These are phyloP conservation scores for Gasterosteus nipponicus DNA, from an alignment of 2,113 vertebrate genomes.

Conservation along the genomic window DNA sequence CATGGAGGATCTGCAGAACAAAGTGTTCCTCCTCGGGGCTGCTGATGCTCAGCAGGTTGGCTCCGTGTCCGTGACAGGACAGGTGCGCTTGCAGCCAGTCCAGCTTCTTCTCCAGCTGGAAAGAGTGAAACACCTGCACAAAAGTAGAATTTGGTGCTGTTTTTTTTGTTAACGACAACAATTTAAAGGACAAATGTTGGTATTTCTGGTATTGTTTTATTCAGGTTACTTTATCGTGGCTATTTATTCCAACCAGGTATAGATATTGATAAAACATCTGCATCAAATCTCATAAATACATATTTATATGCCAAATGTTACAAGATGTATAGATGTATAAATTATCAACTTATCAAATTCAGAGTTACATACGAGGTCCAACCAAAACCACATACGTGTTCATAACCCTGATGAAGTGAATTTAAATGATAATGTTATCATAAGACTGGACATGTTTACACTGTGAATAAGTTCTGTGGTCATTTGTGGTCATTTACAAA, in stretches of 20 bases:
- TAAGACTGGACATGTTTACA: not conserved
- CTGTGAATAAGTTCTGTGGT: not conserved
- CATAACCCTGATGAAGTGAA: not conserved
- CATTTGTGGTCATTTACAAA: not conserved
- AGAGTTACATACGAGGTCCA: not conserved
- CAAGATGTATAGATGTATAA: not conserved
- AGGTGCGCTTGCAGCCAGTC: conserved; percentile 89
- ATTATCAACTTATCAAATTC: not conserved
- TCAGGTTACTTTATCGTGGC: not conserved
- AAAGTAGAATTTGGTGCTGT: not conserved
- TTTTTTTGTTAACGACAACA: not conserved
- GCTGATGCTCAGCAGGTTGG: conserved; percentile 91
- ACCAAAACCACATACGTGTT: not conserved
- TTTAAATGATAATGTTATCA: not conserved
- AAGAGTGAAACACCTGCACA: conserved; percentile 88
- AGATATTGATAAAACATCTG: not conserved
- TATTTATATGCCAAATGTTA: not conserved
- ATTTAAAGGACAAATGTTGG: not conserved
- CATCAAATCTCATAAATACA: not conserved
- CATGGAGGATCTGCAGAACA: conserved; percentile 87
- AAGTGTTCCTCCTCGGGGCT: conserved; percentile 90
- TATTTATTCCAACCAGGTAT: not conserved
- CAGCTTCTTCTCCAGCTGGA: conserved; percentile 88
- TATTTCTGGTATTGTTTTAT: not conserved
- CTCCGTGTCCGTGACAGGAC: conserved; percentile 87